These are phyloP conservation scores for Chlorodrepanis virens DNA, from an alignment of 2,113 vertebrate genomes.

Conservation along the genomic window DNA sequence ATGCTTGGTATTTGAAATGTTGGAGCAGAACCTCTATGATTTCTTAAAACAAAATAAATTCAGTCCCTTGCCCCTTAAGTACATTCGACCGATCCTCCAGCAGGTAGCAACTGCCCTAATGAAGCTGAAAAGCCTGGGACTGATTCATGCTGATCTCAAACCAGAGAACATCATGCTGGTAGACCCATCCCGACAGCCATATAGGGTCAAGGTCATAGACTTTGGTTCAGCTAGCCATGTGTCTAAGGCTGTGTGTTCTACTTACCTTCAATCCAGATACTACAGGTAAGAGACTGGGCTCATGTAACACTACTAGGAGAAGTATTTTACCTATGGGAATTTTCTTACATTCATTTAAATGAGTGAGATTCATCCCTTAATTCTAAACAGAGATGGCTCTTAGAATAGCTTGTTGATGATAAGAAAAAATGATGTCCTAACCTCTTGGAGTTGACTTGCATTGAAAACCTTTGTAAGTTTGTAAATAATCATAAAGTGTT, in stretches of 20 bases:
- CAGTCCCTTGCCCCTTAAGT: conserved; percentile 95
- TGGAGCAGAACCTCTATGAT: conserved; percentile 99
- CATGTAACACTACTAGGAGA: not conserved
- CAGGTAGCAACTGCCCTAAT: conserved; percentile 96
- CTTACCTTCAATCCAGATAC: conserved; percentile 97
- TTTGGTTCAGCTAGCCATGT: conserved; percentile 98
- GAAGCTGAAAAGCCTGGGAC: conserved; percentile 96
- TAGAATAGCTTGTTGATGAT: not conserved
- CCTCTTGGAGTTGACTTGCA: not conserved
- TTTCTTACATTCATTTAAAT: not conserved
- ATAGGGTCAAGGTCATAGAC: conserved; percentile 98
- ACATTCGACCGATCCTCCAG: conserved; percentile 95
- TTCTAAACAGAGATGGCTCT: not conserved
- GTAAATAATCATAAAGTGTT: not conserved
- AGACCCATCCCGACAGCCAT: conserved; percentile 94
- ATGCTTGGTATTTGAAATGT: conserved; percentile 98
- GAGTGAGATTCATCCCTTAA: not conserved
- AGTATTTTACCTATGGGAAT: not conserved
- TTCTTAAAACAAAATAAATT: conserved; percentile 99
- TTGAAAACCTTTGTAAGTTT: not conserved
- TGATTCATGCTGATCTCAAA: conserved; percentile 98
- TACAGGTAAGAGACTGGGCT: conserved; percentile 86
- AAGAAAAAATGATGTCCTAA: not conserved
- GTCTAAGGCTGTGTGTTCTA: conserved; percentile 98
- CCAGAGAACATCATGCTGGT: conserved; percentile 99